Evolutionary conservation across 2,888 invertebrate species (phyloP), one percentile per base, ranked within the genome.

Genomic region (Erebia aethiops): DNA sequence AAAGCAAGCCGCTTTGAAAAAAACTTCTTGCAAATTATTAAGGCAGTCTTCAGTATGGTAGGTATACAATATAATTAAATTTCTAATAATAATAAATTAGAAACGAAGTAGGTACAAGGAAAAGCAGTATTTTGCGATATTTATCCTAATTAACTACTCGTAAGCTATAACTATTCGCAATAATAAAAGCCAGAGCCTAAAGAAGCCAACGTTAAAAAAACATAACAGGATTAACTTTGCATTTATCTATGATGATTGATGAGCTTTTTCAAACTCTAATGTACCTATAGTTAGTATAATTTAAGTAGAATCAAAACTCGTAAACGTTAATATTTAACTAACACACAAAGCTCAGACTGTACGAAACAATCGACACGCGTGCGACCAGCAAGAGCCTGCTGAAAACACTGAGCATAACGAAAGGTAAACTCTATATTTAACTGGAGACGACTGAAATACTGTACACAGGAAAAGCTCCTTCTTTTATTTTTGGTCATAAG

Each of bases 361-460:
- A 18, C 54, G 49, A 13, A 21, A 51, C 67, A 9, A 57, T 35
- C 58, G 35, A 60, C 41, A 52, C 61, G 70, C 76, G 74, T 72
- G 71, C 72, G 61, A 70, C 57, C 67, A 52, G 35, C 60, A 68
- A 71, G 72, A 68, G 71, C 71, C 70, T 11, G 58, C 71, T 74
- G 72, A 71, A 74, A 71, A 63, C 70, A 71, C 75, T 49, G 61
- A 61, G 58, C 35, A 46, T 46, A 54, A 49, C 43, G n/a, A 58
- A 68, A 68, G 65, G 54, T 54, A 60, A 60, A 64, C 41, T 70
- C 70, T 74, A 74, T 70, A 74, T 68, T 74, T 74, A 72, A 70
- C 52, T 60, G 67, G 52, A 41, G 35, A 65, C 66, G 68, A 68
- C 72, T 68, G 70, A 21, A 74, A 62, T 66, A 70, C 35, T 46